Evolutionary conservation across 2,113 vertebrate species (phyloP), one percentile per base, ranked within the genome.

Genomic region (Psophia crepitans): DNA sequence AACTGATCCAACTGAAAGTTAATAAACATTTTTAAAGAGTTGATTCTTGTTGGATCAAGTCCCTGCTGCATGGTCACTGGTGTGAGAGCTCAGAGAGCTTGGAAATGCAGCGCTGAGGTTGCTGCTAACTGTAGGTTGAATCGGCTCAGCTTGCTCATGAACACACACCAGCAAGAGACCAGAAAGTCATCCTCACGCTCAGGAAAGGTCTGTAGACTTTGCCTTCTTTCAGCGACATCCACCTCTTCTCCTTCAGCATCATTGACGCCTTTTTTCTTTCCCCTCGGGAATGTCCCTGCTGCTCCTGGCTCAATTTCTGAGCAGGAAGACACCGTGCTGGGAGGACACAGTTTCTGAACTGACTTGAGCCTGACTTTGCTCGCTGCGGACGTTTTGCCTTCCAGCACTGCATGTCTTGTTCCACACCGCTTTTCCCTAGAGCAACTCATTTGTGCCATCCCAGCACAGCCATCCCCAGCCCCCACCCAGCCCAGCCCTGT

Each of bases 351-450:
- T 56, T 94, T 79, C 69, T 64, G 60, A 79, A 27, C 19, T 48
- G 61, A 64, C 87, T 82, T 68, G 4, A 68, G 24, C 63, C 70
- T 60, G 82, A 65, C 61, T 68, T 19, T 60, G 51, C 70, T 75
- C 61, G 33, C 24, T 0, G 0, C 9, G 35, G 26, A 81, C 1
- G 1, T 81, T 66, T 43, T 82, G n/a, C 65, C 27, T 79, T 70
- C 56, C 60, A 43, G 74, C 30, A 71, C 0, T 12, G 33, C 44
- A 23, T 20, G 8, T 57, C 79, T 70, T 28, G 9, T 74, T 79
- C 61, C 22, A 60, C 1, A 1, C 24, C 80, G 48, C 9, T 30
- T 73, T 57, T 46, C 61, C 51, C 8, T 33, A 66, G 65, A 39
- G 18, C 46, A 63, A 14, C 23, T 82, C 1, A 1, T 37, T 13